Evolutionary conservation across 2,797 vertebrate species (phyloP), one percentile per base, ranked within the genome.

Genomic region (Dryobates pubescens): DNA sequence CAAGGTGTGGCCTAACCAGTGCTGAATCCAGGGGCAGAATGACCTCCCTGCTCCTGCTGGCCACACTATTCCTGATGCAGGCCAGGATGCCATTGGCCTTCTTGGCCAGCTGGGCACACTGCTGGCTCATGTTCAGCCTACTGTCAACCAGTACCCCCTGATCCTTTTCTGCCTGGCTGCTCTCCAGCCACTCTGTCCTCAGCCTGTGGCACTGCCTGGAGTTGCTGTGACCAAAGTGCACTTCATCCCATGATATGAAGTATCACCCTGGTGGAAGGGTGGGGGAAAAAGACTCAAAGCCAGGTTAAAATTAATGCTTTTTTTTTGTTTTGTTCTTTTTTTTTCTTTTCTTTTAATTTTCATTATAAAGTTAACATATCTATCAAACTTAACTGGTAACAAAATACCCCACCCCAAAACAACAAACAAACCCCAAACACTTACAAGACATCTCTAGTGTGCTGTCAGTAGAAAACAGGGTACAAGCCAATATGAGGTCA

Each of bases 361-460:
- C 98, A 98, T 98, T 98, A 98, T 98, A 98, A 98, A 98, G 98
- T 98, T 98, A 98, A 98, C 97, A 98, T 97, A 97, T 97, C 98
- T 98, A 98, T 97, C 97, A 97, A 96, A 97, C 98, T 98, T 98
- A 98, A 96, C 96, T 94, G 96, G 92, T 96, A 96, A 96, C 95
- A 96, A 97, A 96, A 53, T 53, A 36, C 9, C 38, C 38, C 38
- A 12, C 38, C 38, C 38, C 38, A 38, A 13, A 53, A 24, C 24
- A 51, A 53, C 10, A 23, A 51, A 22, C 23, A 24, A 24, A 23
- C 20, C 49, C 45, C 18, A 51, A 98, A 98, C 96, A 98, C 97
- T 89, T 94, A 97, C 96, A 96, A 97, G 95, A 96, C 91, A 96
- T 94, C 27, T 90, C 97, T 98, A 97, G 95, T 97, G 96, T 97